A percentile compares a stretch with the other conserved stretches of the same genome.
These are phyloP conservation scores for Peromyscus aztecus DNA, from an alignment of 2,797 vertebrate genomes.

Conservation along the genomic window DNA sequence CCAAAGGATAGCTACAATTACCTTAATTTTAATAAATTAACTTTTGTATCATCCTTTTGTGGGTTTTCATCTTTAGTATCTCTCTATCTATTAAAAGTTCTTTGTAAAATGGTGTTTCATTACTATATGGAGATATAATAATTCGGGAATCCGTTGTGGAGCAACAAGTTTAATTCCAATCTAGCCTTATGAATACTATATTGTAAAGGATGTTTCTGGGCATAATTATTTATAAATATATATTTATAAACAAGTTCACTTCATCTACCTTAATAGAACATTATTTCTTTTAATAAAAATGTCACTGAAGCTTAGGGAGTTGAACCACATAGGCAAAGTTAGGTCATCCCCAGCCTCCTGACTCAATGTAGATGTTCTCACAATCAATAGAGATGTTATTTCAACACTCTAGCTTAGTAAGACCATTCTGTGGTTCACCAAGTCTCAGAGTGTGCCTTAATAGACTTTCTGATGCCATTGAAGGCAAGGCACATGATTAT, in stretches of 20 bases:
- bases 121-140: neutral
- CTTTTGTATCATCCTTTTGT: neutral
- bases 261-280: neutral
- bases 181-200: neutral
- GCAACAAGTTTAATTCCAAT: neutral
- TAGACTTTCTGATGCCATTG: neutral
- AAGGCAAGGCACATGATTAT: neutral
- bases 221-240: neutral
- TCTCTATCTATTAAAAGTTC: neutral
- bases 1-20: neutral
- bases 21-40: constrained; percentile 14
- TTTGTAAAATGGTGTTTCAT: neutral
- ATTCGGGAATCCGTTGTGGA: neutral
- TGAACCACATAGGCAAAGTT: neutral
- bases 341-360: neutral
- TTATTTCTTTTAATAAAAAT: neutral
- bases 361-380: neutral
- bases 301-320: neutral
- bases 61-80: neutral
- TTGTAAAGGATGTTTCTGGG: neutral
- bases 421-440: neutral
- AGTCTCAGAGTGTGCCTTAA: neutral
- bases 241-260: neutral
- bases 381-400: neutral
- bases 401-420: neutral